phyloP scores from a whole-genome alignment of 2,797 vertebrate genomes.

The Anguilla megastoma region DNA sequence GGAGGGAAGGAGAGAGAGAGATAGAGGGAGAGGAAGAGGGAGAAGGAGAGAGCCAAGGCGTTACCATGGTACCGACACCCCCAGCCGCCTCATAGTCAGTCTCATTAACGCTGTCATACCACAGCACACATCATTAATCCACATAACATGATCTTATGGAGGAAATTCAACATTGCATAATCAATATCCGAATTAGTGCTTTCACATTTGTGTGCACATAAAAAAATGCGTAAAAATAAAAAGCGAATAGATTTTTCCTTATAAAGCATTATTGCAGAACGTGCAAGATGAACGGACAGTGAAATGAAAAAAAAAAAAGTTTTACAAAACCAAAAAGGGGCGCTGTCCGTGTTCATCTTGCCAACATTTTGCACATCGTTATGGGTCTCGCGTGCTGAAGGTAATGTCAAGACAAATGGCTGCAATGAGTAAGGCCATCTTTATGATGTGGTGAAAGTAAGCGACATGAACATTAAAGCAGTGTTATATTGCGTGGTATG shows the following conservation, averaged over 20 bases:
- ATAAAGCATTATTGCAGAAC: not conserved
- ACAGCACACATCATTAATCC: not conserved
- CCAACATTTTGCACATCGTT: not conserved
- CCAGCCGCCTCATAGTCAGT: not conserved
- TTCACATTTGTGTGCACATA: not conserved
- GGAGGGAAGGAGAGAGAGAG: not conserved
- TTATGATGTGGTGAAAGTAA: not conserved
- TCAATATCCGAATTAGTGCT: not conserved
- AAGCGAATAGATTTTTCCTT: not conserved
- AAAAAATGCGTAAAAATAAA: not conserved
- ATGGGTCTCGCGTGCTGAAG: not conserved
- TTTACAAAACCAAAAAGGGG: not conserved
- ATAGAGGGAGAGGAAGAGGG: conserved; percentile 54
- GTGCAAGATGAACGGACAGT: not conserved
- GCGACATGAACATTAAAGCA: not conserved
- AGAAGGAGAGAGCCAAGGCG: not conserved
- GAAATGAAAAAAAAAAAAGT: not conserved
- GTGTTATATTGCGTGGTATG: not conserved
- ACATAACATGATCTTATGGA: not conserved
- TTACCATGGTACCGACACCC: not conserved
- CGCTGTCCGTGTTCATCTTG: not conserved
- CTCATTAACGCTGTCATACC: not conserved
- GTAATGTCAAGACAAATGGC: not conserved
- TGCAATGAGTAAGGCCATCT: not conserved
- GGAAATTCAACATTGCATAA: not conserved